These are phyloP conservation scores for Pterostichus niger DNA, from an alignment of 2,888 invertebrate genomes.

Conservation along the genomic window DNA sequence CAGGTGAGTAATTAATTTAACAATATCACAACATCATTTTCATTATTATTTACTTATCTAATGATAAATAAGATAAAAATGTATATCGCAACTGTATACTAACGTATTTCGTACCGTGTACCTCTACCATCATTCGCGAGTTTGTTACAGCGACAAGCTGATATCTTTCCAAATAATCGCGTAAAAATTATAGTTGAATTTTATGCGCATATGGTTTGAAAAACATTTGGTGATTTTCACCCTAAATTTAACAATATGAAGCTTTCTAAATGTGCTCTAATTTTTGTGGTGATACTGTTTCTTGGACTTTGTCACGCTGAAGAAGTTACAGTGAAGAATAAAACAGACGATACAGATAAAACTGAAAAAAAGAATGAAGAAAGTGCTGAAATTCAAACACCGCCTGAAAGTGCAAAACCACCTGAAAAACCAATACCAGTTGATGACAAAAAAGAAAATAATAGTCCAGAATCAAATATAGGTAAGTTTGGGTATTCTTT, in stretches of 20 bases:
- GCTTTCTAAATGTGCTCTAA: slow-evolving; percentile 20
- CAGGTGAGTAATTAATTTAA: slow-evolving; percentile 42
- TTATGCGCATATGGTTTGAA: background rate
- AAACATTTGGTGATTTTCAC: slow-evolving; percentile 23
- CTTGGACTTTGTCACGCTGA: slow-evolving; percentile 4
- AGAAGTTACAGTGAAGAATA: background rate
- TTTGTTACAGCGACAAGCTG: background rate
- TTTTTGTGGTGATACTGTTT: slow-evolving; percentile 37
- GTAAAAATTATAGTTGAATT: slow-evolving; percentile 1
- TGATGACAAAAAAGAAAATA: background rate
- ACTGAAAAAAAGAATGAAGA: background rate
- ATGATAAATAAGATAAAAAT: slow-evolving; percentile 49
- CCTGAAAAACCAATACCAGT: background rate
- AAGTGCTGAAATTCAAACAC: background rate
- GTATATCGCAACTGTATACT: slow-evolving; percentile 17
- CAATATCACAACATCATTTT: slow-evolving; percentile 31
- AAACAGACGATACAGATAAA: background rate
- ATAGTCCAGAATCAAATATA: background rate
- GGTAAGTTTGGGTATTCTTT: slow-evolving; percentile 2
- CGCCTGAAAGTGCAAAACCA: slow-evolving; percentile 12
- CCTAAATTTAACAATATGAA: background rate
- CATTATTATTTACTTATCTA: slow-evolving; percentile 23
- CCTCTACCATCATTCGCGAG: background rate
- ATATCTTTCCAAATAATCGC: background rate
- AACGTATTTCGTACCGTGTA: slow-evolving; percentile 6